Conservation (phyloP, 2,888 invertebrate species). For the Caenorhabditis sp. region DNA sequence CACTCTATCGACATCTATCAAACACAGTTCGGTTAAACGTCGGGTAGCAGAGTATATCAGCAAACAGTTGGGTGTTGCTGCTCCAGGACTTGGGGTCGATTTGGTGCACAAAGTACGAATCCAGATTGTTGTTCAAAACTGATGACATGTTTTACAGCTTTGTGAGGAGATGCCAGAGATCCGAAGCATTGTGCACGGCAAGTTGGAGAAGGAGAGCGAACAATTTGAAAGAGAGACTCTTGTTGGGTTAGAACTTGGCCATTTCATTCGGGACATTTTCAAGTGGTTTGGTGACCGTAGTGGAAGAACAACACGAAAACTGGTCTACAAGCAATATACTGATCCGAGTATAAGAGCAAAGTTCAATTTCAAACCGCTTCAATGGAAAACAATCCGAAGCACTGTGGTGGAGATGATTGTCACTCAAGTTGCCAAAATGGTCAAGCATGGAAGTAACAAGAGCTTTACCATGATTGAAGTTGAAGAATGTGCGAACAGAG, state of each 20-base stretch:
- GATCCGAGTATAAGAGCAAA: conserved; percentile 68
- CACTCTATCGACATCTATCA: conserved; percentile 69
- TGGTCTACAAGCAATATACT: conserved; percentile 53
- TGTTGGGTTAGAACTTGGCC: conserved; percentile 62
- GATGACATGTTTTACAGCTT: conserved; percentile 63
- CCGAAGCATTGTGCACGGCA: conserved; percentile 38
- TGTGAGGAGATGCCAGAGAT: conserved; percentile 68
- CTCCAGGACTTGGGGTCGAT: conserved; percentile 39
- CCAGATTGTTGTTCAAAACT: neutral
- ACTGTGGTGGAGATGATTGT: conserved; percentile 67
- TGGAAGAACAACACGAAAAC: conserved; percentile 14
- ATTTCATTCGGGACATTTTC: conserved; percentile 66
- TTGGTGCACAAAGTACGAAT: conserved; percentile 54
- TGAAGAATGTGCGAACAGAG: conserved; percentile 72
- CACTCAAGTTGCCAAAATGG: conserved; percentile 55
- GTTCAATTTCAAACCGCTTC: conserved; percentile 72
- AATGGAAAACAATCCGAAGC: conserved; percentile 78
- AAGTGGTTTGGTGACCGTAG: conserved; percentile 64
- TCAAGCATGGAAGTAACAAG: conserved; percentile 45
- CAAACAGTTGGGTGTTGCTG: conserved; percentile 36
- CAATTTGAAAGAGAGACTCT: conserved; percentile 34
- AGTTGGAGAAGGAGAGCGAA: conserved; percentile 52
- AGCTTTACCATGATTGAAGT: conserved; percentile 43
- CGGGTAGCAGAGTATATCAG: conserved; percentile 57
- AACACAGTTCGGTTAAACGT: conserved; percentile 49